Percentiles rank a stretch among this genome's conserved stretches.
These are phyloP conservation scores for Lithobius niger DNA, from an alignment of 1,140 invertebrate genomes.

Conservation along the genomic window DNA sequence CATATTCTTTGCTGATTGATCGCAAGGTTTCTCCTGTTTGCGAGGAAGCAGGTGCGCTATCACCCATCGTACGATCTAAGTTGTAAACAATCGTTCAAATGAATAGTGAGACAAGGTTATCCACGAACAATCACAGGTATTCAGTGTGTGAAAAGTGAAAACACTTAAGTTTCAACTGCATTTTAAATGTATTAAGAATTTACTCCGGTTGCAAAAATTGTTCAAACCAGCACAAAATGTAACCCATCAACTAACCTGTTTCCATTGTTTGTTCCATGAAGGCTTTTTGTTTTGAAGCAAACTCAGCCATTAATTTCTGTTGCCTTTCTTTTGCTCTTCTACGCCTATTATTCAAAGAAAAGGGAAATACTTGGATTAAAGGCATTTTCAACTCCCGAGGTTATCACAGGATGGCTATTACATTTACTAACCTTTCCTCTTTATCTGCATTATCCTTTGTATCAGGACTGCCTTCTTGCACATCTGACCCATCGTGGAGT, in stretches of 20 bases:
- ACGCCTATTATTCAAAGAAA: constrained; percentile 68
- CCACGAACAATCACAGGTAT: too few species aligned
- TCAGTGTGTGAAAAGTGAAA: too few species aligned
- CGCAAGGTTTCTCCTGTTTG: background rate
- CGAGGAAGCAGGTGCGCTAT: background rate
- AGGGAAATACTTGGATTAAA: too few species aligned
- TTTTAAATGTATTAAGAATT: too few species aligned
- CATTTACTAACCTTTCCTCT: constrained; percentile 17
- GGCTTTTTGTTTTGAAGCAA: constrained; percentile 76
- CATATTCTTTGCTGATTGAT: constrained; percentile 49
- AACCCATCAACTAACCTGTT: constrained; percentile 40
- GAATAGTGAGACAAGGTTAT: too few species aligned
- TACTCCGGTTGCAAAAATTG: too few species aligned
- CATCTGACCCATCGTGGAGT: constrained; percentile 29
- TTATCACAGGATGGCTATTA: too few species aligned
- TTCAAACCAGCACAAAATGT: too few species aligned
- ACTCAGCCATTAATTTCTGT: constrained; percentile 81
- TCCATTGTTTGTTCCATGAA: constrained; percentile 77
- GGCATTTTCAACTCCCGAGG: too few species aligned
- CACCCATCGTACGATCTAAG: background rate
- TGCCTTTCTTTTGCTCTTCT: constrained; percentile 74
- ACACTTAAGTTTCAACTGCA: too few species aligned
- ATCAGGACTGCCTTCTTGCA: constrained; percentile 54
- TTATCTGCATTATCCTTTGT: constrained; percentile 38
- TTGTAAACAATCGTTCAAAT: too few species aligned